Evolutionary conservation across 2,113 vertebrate species (phyloP).

Genomic region (Morone chrysops): DNA sequence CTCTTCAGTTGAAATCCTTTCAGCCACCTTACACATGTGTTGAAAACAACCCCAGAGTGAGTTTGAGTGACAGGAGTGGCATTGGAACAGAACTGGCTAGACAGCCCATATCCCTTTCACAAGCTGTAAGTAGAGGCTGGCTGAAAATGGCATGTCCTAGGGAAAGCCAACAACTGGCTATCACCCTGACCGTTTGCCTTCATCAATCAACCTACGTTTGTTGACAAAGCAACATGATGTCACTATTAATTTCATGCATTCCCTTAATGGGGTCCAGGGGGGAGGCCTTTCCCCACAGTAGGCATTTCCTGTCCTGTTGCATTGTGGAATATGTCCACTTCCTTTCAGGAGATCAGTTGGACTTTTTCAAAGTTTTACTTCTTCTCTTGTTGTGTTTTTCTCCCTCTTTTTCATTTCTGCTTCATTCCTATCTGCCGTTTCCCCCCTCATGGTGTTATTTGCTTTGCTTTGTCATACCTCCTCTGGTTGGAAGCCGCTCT

Average conservation of each 20-base stretch:
- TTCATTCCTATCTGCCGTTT: constrained; percentile 66
- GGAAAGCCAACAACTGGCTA: constrained; percentile 84
- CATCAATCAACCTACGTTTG: constrained; percentile 88
- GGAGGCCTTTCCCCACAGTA: constrained; percentile 83
- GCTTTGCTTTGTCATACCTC: constrained; percentile 76
- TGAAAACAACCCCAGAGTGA: constrained; percentile 60
- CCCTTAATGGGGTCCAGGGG: constrained; percentile 83
- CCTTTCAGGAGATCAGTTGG: constrained; percentile 79
- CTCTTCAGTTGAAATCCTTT: constrained; percentile 48
- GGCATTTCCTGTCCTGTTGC: constrained; percentile 83
- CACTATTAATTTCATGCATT: constrained; percentile 90
- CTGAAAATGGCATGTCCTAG: constrained; percentile 82
- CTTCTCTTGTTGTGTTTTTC: constrained; percentile 60
- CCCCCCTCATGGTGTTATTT: constrained; percentile 67
- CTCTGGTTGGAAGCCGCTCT: constrained; percentile 67
- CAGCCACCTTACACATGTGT: constrained; percentile 49
- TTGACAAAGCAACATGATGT: constrained; percentile 90
- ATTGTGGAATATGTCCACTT: constrained; percentile 81
- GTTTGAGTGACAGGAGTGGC: constrained; percentile 75
- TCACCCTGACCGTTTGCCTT: constrained; percentile 88
- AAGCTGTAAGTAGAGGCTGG: constrained; percentile 73
- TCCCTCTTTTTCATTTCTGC: constrained; percentile 61
- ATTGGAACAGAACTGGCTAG: constrained; percentile 58
- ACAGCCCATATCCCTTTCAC: constrained; percentile 82
- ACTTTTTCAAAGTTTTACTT: constrained; percentile 75